A percentile compares a stretch with the other conserved stretches of the same genome.
Evolutionary conservation across 2,888 invertebrate genomes (phyloP).

Genomic region (Eutolmus rufibarbis): DNA sequence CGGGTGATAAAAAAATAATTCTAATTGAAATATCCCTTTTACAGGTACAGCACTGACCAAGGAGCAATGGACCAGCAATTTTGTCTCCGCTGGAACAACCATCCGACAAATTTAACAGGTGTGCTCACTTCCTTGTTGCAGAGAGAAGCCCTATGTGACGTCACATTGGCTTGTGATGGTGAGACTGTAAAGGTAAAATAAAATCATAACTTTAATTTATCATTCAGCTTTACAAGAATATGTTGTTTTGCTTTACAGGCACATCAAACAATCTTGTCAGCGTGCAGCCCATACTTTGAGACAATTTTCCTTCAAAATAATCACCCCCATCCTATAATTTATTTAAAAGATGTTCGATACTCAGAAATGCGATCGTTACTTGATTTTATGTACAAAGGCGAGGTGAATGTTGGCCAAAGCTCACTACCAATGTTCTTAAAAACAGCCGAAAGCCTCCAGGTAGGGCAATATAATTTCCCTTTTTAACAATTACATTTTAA

Average conservation of each 20-base stretch:
- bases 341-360: slow-evolving; percentile 89
- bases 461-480: slow-evolving; percentile 51
- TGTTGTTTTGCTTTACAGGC: slow-evolving; percentile 65
- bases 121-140: slow-evolving; percentile 86
- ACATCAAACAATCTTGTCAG: slow-evolving; percentile 91
- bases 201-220: neutral
- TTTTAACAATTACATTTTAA: neutral
- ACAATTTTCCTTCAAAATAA: slow-evolving; percentile 87
- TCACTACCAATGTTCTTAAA: slow-evolving; percentile 89
- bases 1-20: neutral
- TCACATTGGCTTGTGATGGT: slow-evolving; percentile 90
- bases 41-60: slow-evolving; percentile 64
- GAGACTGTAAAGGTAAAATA: slow-evolving; percentile 78
- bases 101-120: slow-evolving; percentile 89
- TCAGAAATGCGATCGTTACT: slow-evolving; percentile 88
- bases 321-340: slow-evolving; percentile 91
- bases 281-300: slow-evolving; percentile 94
- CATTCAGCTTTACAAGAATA: neutral
- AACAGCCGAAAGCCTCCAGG: slow-evolving; percentile 91
- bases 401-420: slow-evolving; percentile 91
- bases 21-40: slow-evolving; percentile 20
- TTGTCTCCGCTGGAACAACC: slow-evolving; percentile 94
- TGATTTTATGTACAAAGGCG: slow-evolving; percentile 93
- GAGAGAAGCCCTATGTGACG: slow-evolving; percentile 90
- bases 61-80: slow-evolving; percentile 78